phyloP scores from a whole-genome alignment of 2,888 invertebrate genomes.

The Plemyria rubiginata region DNA sequence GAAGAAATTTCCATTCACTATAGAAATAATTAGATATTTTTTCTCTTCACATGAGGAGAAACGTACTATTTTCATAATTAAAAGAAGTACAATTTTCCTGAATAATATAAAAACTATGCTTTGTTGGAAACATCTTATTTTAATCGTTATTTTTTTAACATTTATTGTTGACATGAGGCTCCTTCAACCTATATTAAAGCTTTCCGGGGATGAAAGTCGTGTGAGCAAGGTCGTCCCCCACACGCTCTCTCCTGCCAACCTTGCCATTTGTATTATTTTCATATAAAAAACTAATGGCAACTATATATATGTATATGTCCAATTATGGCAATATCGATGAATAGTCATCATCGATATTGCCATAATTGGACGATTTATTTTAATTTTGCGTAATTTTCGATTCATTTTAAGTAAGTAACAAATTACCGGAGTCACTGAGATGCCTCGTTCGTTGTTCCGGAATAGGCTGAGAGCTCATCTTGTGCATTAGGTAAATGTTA shows the following conservation, averaged over 20 bases:
- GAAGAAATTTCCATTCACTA: conserved; percentile 15
- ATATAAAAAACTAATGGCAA: no score
- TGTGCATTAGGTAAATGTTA: no score
- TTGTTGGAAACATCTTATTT: neutral
- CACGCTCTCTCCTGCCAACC: neutral
- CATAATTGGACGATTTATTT: no score
- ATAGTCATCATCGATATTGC: no score
- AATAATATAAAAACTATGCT: neutral
- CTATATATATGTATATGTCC: no score
- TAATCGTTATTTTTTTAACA: neutral
- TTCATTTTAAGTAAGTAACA: no score
- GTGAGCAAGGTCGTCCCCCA: conserved; percentile 7
- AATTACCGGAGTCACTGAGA: no score
- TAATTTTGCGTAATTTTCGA: no score
- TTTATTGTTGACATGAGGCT: neutral
- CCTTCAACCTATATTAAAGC: conserved; percentile 2
- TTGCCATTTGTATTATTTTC: neutral
- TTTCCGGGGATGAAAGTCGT: conserved; percentile 11
- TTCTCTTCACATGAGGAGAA: neutral
- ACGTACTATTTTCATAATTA: neutral
- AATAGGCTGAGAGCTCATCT: no score
- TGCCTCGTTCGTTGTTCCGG: no score
- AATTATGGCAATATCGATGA: no score
- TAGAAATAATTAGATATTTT: neutral
- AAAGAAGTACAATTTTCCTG: neutral